Evolutionary conservation across 2,113 vertebrate species (phyloP), one percentile per base, ranked within the genome.

Genomic region (Willisornis vidua): DNA sequence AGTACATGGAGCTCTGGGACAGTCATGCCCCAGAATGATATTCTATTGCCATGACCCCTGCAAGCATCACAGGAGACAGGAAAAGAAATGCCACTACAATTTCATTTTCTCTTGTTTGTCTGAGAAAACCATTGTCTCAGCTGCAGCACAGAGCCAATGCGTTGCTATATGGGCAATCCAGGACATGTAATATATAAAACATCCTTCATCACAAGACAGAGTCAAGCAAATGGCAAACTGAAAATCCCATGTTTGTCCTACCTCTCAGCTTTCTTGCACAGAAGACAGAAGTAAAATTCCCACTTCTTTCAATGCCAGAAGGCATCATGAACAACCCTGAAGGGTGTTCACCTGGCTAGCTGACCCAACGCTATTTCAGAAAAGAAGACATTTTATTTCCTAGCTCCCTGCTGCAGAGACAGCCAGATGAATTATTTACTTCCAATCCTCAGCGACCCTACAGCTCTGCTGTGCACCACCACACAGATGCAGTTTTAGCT

Each of bases 241-340:
- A 81, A 65, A 81, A 76, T 48, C 25, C 19, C 2, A 0, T 10
- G 35, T 43, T 72, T 80, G 7, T 48, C 62, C 52, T 57, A 19
- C 37, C 20, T 83, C 39, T 77, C 35, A 55, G 33, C 52, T 81
- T 73, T 7, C n/a, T 86, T 35, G 26, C 43, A 13, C 31, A 52
- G 66, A 82, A 76, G 45, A 35, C 12, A 62, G 78, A 82, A 76
- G 29, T 19, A 76, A 63, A 94, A 90, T 75, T 91, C 63, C 39
- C 48, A 14, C 37, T 72, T 31, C 23, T 67, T 84, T 74, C 39
- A 12, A 1, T 52, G 65, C 26, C 43, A 81, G 68, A 54, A 91
- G 4, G 22, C 46, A 35, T 43, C 55, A 17, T 22, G 54, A 75
- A 16, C 31, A 75, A 14, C 71, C 63, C 84, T 65, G 39, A 93